phyloP scores from a whole-genome alignment of 2,888 invertebrate species.

The Coleophora flavipennella region DNA sequence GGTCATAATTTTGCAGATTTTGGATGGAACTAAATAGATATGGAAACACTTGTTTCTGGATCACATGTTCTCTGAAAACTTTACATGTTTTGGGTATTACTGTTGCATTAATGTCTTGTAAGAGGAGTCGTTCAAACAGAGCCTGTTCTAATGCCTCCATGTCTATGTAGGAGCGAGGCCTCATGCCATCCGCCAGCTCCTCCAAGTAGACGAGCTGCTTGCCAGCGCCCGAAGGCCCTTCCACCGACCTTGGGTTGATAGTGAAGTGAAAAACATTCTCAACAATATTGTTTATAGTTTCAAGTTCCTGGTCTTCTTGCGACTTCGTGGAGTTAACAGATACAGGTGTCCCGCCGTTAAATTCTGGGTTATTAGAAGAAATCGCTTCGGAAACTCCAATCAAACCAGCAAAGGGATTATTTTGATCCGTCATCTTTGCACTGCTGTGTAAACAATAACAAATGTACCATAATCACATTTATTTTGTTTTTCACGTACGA shows the following conservation, averaged over 20 bases:
- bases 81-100: constrained; percentile 56
- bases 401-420: constrained; percentile 59
- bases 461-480: background rate
- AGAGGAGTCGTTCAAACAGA: constrained; percentile 83
- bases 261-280: constrained; percentile 84
- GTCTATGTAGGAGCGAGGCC: constrained; percentile 66
- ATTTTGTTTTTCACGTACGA: background rate
- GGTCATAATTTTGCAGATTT: constrained; percentile 62
- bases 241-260: constrained; percentile 64
- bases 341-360: constrained; percentile 26
- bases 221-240: constrained; percentile 27
- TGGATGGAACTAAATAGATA: constrained; percentile 82
- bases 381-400: constrained; percentile 42
- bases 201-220: constrained; percentile 76
- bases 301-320: constrained; percentile 33
- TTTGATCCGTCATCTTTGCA: constrained; percentile 50
- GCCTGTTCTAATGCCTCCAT: constrained; percentile 81
- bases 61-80: constrained; percentile 56
- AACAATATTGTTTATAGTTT: constrained; percentile 68
- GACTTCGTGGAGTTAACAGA: constrained; percentile 30
- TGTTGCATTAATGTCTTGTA: constrained; percentile 66
- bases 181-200: constrained; percentile 69
- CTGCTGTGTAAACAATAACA: constrained; percentile 10
- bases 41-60: constrained; percentile 75
- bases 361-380: constrained; percentile 25